Conservation (phyloP, 2,113 vertebrate genomes). For the Phaetusa simplex region DNA sequence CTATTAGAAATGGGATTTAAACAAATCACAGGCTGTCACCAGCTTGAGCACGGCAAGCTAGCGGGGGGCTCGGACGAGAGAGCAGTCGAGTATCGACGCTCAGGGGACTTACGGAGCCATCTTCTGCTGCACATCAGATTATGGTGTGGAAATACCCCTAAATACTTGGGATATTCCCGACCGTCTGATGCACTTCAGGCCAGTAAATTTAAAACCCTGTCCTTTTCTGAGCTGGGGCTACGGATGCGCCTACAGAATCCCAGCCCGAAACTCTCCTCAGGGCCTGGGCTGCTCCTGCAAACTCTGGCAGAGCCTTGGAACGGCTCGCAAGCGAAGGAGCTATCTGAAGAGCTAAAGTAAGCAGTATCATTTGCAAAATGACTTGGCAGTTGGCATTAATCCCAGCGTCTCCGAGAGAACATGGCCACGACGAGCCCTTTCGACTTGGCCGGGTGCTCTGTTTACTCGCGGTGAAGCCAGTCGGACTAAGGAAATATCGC, state of each 20-base stretch:
- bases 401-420: constrained; percentile 1
- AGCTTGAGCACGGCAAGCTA: not conserved
- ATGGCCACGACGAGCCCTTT: not conserved
- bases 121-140: not conserved
- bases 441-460: not conserved
- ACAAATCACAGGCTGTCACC: not conserved
- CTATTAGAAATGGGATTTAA: not conserved
- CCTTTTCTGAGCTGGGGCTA: not conserved
- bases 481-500: not conserved
- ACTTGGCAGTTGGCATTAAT: not conserved
- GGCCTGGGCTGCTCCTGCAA: not conserved
- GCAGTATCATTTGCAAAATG: constrained; percentile 13
- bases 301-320: not conserved
- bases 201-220: not conserved
- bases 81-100: not conserved
- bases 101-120: not conserved
- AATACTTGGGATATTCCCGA: not conserved
- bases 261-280: not conserved
- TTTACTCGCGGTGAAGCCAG: not conserved
- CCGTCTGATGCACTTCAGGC: fast-evolving
- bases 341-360: not conserved
- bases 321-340: not conserved
- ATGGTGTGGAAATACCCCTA: not conserved
- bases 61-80: not conserved
- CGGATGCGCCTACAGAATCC: not conserved